Evolutionary conservation across 2,797 vertebrate genomes (phyloP).

Genomic region (Anisognathus igniventris): DNA sequence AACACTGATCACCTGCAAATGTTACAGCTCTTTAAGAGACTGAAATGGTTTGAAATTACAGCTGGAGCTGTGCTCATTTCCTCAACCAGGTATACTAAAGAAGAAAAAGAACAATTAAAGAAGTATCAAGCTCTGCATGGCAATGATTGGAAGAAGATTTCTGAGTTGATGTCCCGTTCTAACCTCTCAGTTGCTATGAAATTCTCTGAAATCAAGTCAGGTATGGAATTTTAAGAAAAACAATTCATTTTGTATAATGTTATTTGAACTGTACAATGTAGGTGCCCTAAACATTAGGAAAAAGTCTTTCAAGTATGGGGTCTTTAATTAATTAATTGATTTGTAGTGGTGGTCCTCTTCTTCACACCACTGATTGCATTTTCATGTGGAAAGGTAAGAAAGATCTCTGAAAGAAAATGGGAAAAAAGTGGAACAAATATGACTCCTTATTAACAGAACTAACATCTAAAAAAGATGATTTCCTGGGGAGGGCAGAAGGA

Average conservation of each 20-base stretch:
- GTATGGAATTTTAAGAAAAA: conserved; percentile 30
- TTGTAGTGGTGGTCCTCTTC: not conserved
- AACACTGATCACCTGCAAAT: not conserved
- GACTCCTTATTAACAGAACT: not conserved
- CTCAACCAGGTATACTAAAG: conserved; percentile 59
- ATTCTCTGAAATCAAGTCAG: conserved; percentile 66
- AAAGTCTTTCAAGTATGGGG: not conserved
- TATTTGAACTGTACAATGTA: not conserved
- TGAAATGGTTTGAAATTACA: not conserved
- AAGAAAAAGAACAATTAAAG: conserved; percentile 66
- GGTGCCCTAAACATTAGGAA: not conserved
- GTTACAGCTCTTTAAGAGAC: not conserved
- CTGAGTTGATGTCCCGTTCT: conserved; percentile 70
- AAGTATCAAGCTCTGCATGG: conserved; percentile 67
- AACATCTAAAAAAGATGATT: not conserved
- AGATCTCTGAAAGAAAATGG: not conserved
- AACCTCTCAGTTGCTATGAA: conserved; percentile 70
- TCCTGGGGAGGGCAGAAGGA: not conserved
- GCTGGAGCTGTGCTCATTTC: not conserved
- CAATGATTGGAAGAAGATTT: conserved; percentile 77
- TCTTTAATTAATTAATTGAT: not conserved
- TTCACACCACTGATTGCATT: not conserved
- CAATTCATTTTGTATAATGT: not conserved
- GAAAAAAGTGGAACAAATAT: not conserved
- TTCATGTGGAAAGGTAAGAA: not conserved